Percentiles rank a stretch among this genome's conserved stretches.
Conservation (phyloP, 2,113 vertebrate genomes). For the Pachyramphus minor region DNA sequence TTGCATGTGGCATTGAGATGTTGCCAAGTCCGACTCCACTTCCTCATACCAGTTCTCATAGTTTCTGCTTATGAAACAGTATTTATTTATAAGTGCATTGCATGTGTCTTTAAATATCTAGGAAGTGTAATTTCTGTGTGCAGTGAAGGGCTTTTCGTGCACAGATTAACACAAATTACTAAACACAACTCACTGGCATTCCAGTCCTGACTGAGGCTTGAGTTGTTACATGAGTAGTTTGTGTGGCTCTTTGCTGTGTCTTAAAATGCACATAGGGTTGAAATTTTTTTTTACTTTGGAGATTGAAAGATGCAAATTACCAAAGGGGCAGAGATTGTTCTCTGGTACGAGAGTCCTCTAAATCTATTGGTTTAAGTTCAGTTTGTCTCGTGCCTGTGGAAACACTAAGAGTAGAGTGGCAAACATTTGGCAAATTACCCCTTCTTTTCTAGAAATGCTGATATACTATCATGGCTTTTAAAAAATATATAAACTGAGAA, state of each 20-base stretch:
- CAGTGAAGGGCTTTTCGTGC: neutral
- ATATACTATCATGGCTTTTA: neutral
- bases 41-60: slow-evolving; percentile 54
- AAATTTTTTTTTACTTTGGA: neutral
- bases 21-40: slow-evolving; percentile 44
- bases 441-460: neutral
- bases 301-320: neutral
- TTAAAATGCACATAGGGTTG: neutral
- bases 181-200: neutral
- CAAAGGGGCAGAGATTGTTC: neutral
- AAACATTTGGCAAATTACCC: neutral
- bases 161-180: neutral
- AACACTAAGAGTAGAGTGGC: neutral
- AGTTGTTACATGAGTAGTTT: neutral
- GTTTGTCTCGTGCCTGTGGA: neutral
- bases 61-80: slow-evolving; percentile 62
- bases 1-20: slow-evolving; percentile 16
- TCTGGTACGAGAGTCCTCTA: neutral
- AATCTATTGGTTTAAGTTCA: neutral
- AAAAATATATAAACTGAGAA: neutral
- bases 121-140: neutral
- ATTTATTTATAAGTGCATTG: slow-evolving; percentile 47
- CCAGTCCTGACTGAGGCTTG: neutral
- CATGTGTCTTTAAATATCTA: neutral
- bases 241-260: neutral